Evolutionary conservation across 2,113 vertebrate genomes (phyloP).

Genomic region (Pagrus major): DNA sequence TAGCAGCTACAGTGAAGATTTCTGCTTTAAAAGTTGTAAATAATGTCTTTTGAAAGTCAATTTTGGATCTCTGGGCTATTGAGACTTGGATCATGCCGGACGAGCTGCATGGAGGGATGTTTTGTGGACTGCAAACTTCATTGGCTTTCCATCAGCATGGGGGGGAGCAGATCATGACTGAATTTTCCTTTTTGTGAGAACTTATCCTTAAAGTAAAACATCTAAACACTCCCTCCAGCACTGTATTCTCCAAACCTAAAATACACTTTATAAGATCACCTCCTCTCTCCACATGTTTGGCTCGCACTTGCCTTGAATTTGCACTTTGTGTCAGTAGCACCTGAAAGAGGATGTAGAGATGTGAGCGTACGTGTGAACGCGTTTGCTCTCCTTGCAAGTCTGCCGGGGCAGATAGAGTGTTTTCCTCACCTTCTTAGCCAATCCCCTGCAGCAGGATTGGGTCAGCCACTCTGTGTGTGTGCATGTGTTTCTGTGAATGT

Average conservation of each 20-base stretch:
- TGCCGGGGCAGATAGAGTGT: constrained; percentile 40
- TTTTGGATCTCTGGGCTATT: too few species aligned
- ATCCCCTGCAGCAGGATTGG: constrained; percentile 46
- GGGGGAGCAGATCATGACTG: too few species aligned
- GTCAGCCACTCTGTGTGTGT: constrained; percentile 28
- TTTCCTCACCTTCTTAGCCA: constrained; percentile 35
- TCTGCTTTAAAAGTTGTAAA: too few species aligned
- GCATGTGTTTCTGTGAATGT: too few species aligned
- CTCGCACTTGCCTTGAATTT: neutral
- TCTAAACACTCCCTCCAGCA: neutral
- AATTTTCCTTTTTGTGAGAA: too few species aligned
- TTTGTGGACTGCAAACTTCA: too few species aligned
- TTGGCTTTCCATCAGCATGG: too few species aligned
- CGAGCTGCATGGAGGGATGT: too few species aligned
- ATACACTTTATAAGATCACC: neutral
- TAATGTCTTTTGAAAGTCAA: too few species aligned
- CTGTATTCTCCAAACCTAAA: neutral
- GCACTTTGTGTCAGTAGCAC: neutral
- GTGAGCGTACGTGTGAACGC: neutral
- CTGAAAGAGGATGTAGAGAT: neutral
- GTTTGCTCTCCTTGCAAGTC: constrained; percentile 13
- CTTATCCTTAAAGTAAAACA: neutral
- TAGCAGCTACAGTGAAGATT: too few species aligned
- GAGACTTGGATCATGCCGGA: too few species aligned
- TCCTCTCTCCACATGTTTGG: neutral